Percentiles rank a stretch among this genome's conserved stretches.
Conservation (phyloP, 2,113 vertebrate genomes). For the Nycticorax nycticorax region DNA sequence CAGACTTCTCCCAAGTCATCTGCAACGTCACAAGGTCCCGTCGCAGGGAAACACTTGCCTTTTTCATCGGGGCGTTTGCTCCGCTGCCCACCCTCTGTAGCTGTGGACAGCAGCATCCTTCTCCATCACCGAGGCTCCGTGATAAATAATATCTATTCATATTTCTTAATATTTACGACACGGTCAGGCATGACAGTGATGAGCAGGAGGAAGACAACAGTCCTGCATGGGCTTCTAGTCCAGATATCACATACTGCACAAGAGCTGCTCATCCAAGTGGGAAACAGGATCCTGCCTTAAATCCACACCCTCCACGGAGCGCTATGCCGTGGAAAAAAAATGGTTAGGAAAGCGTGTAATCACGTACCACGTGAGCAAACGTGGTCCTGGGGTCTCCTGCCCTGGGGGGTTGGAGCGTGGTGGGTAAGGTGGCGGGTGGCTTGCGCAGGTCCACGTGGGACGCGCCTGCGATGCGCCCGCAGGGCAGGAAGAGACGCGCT, state of each 20-base stretch:
- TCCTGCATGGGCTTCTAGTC: not conserved
- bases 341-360: not conserved
- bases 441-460: rapidly evolving
- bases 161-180: not conserved
- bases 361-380: not conserved
- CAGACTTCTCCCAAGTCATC: not conserved
- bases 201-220: not conserved
- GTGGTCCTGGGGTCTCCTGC: not conserved
- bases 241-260: not conserved
- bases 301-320: not conserved
- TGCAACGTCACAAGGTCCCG: not conserved
- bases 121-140: rapidly evolving
- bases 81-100: not conserved
- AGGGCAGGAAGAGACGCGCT: not conserved
- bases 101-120: not conserved
- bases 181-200: not conserved
- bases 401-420: not conserved
- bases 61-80: not conserved
- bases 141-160: not conserved
- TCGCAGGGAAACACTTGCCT: not conserved
- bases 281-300: not conserved
- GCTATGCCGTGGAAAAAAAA: rapidly evolving
- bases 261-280: not conserved
- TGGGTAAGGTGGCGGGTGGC: not conserved
- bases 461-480: rapidly evolving